These are phyloP conservation scores for Hemicrepidius hirtus DNA, from an alignment of 2,888 invertebrate species.

Conservation along the genomic window DNA sequence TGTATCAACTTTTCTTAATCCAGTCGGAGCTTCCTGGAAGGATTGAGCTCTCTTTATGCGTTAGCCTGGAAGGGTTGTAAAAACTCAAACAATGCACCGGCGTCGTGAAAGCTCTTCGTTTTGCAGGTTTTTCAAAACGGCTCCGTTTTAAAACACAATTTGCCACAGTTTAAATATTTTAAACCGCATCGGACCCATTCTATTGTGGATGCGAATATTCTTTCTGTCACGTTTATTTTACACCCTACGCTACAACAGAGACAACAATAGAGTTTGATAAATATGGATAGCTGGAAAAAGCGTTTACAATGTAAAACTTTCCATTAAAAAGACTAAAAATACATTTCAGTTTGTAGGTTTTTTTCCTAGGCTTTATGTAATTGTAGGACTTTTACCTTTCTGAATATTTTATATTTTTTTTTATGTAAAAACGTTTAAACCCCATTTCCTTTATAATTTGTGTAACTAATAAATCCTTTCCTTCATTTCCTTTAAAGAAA, in stretches of 20 bases:
- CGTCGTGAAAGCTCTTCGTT: constrained; percentile 17
- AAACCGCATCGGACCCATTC: constrained; percentile 37
- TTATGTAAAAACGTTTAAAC: too few relatives aligned
- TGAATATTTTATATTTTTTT: too few relatives aligned
- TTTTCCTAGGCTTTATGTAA: too few relatives aligned
- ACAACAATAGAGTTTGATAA: constrained; percentile 16
- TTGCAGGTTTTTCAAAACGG: constrained; percentile 11
- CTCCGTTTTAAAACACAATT: constrained; percentile 33
- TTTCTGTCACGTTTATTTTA: constrained; percentile 38
- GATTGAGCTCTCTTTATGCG: constrained; percentile 21
- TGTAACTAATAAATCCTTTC: too few relatives aligned
- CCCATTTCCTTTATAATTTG: too few relatives aligned
- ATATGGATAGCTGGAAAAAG: not conserved
- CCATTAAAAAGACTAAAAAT: too few relatives aligned
- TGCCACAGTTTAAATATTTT: constrained; percentile 37
- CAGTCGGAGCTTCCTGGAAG: constrained; percentile 18
- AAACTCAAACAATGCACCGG: constrained; percentile 14
- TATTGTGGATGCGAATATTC: constrained; percentile 33
- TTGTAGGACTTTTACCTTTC: too few relatives aligned
- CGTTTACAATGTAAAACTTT: too few relatives aligned
- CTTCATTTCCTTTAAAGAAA: too few relatives aligned
- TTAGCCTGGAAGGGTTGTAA: constrained; percentile 14
- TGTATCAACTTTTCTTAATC: constrained; percentile 24
- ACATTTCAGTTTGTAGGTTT: too few relatives aligned
- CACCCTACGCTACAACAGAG: constrained; percentile 1